phyloP scores from a whole-genome alignment of 2,888 invertebrate genomes.

The Eurois occulta region DNA sequence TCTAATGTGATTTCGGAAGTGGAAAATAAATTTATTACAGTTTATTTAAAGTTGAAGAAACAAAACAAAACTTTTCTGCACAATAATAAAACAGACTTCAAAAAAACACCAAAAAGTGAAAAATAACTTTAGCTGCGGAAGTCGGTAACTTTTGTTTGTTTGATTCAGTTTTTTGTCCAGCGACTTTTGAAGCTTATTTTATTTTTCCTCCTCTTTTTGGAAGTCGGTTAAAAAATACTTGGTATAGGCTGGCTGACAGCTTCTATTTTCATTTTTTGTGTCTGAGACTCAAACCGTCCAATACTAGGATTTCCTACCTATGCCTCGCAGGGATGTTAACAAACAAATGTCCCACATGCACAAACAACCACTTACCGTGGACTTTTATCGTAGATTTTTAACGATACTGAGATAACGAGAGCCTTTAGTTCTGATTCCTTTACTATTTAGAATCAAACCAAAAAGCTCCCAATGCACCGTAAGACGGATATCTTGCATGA shows the following conservation, averaged over 20 bases:
- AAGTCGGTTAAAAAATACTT: too few relatives aligned
- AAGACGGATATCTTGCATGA: not conserved
- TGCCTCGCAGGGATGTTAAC: not conserved
- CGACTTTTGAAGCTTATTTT: too few relatives aligned
- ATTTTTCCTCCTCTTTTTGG: too few relatives aligned
- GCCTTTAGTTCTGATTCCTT: not conserved
- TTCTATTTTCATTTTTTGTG: not conserved
- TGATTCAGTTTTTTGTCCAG: too few relatives aligned
- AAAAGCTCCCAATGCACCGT: not conserved
- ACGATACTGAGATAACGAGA: not conserved
- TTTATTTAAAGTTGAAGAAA: not conserved
- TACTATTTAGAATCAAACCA: not conserved
- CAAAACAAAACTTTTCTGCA: not conserved
- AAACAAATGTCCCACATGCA: not conserved
- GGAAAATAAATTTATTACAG: slow-evolving; percentile 5
- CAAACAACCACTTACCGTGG: slow-evolving; percentile 25
- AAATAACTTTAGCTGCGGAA: not conserved
- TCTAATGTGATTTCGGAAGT: slow-evolving; percentile 18
- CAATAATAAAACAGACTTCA: not conserved
- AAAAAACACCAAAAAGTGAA: not conserved
- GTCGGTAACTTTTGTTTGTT: too few relatives aligned
- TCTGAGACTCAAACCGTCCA: not conserved
- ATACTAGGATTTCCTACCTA: not conserved
- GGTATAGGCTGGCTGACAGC: not conserved
- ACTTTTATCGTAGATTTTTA: slow-evolving; percentile 7